Conservation (phyloP, 2,797 vertebrate species). For the Eurystomus glaucurus region DNA sequence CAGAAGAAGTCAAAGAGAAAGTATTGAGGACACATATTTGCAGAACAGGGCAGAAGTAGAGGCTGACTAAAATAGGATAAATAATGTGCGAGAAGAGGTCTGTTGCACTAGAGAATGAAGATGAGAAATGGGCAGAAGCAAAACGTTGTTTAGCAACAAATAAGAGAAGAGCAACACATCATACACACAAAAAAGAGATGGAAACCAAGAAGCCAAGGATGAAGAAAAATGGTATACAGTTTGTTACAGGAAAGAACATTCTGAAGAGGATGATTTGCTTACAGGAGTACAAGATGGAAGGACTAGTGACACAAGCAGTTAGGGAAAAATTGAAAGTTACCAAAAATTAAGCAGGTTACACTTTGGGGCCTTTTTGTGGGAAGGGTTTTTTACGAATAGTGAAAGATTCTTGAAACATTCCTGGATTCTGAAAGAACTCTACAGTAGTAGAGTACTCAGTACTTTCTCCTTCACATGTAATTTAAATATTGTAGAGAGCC, state of each 20-base stretch:
- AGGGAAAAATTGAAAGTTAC: background rate
- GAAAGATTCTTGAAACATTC: background rate
- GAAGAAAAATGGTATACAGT: background rate
- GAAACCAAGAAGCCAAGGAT: background rate
- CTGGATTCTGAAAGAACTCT: background rate
- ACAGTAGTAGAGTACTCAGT: background rate
- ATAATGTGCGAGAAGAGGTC: background rate
- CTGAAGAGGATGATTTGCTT: background rate
- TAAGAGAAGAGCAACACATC: background rate
- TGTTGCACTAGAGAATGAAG: background rate
- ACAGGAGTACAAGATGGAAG: background rate
- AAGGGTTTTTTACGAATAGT: background rate
- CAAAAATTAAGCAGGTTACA: background rate
- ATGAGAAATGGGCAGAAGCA: background rate
- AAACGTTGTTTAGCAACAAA: background rate
- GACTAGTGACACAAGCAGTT: background rate
- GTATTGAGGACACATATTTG: background rate
- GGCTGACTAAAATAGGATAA: background rate
- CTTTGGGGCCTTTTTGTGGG: fast-evolving
- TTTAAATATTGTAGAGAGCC: background rate
- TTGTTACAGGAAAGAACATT: background rate
- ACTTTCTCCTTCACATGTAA: background rate
- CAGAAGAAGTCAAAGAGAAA: background rate
- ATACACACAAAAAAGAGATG: background rate
- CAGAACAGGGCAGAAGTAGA: background rate